These are phyloP conservation scores for Catocala fraxini DNA, from an alignment of 2,888 invertebrate species.

Conservation along the genomic window DNA sequence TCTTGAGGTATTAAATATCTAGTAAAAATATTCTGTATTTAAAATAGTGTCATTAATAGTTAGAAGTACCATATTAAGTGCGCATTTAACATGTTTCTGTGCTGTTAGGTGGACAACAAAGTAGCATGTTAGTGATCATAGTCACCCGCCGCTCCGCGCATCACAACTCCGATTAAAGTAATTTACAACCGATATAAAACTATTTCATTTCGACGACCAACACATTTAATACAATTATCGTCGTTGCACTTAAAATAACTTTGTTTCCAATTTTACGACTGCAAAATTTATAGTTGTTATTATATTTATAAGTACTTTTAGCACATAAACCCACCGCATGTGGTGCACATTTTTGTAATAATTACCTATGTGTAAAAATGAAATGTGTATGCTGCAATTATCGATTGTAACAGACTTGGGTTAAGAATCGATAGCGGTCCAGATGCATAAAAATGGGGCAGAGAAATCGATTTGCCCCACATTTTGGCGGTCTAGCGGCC, in stretches of 20 bases:
- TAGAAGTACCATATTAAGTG: conserved; percentile 32
- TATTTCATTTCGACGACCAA: conserved; percentile 69
- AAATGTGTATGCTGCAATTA: conserved; percentile 36
- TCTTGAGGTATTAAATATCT: conserved; percentile 12
- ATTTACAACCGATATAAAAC: conserved; percentile 80
- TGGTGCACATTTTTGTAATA: conserved; percentile 4
- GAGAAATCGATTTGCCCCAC: conserved; percentile 86
- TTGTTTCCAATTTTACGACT: conserved; percentile 69
- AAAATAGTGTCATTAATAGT: conserved; percentile 25
- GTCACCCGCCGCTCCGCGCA: conserved; percentile 28
- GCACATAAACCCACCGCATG: conserved; percentile 18
- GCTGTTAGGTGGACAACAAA: conserved; percentile 27
- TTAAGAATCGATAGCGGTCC: conserved; percentile 84
- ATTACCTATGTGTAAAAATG: conserved; percentile 11
- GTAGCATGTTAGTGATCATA: conserved; percentile 31
- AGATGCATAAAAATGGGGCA: conserved; percentile 87
- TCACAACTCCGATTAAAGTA: conserved; percentile 64
- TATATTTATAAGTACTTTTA: conserved; percentile 29
- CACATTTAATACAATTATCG: conserved; percentile 76
- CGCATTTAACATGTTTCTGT: conserved; percentile 34
- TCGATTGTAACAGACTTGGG: conserved; percentile 55
- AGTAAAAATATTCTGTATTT: conserved; percentile 11
- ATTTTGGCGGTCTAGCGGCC: conserved; percentile 85
- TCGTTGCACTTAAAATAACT: conserved; percentile 71
- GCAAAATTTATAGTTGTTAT: conserved; percentile 46